Percentiles rank a stretch among this genome's conserved stretches.
phyloP scores from a whole-genome alignment of 30 jellyfish, hydroid and myxozoan genomes.

The Pseudorhiza aurosa region DNA sequence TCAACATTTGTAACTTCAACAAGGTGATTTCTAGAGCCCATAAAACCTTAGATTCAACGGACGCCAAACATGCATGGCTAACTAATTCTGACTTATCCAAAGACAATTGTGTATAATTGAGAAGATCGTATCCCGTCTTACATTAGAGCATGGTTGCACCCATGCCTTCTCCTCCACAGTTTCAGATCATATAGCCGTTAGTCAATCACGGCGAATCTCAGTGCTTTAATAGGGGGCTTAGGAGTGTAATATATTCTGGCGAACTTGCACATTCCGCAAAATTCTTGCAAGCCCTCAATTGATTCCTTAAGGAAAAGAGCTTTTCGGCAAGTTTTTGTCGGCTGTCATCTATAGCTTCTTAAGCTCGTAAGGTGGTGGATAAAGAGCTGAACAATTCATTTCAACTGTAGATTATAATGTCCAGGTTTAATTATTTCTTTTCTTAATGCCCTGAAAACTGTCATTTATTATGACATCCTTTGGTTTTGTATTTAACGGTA shows the following conservation, averaged over 20 bases:
- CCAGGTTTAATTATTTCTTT: slow-evolving; percentile 65
- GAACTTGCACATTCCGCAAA: slow-evolving; percentile 3
- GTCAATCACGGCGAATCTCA: too few relatives aligned
- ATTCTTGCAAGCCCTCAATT: slow-evolving; percentile 31
- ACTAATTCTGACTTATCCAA: too few relatives aligned
- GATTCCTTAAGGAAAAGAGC: slow-evolving; percentile 34
- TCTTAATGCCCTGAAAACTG: slow-evolving; percentile 74
- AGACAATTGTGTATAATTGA: too few relatives aligned
- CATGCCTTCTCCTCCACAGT: too few relatives aligned
- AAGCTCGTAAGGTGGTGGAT: slow-evolving; percentile 65
- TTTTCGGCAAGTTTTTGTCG: slow-evolving; percentile 78
- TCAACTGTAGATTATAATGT: slow-evolving; percentile 44
- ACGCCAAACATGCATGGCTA: too few relatives aligned
- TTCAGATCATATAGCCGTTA: too few relatives aligned
- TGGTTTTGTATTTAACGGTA: slow-evolving; percentile 48
- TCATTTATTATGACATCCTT: slow-evolving; percentile 72
- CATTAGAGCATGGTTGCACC: too few relatives aligned
- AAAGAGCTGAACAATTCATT: slow-evolving; percentile 62
- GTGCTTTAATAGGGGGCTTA: background rate
- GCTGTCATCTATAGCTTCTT: slow-evolving; percentile 73
- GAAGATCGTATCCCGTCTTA: too few relatives aligned
- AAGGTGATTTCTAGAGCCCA: too few relatives aligned
- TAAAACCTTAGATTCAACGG: too few relatives aligned
- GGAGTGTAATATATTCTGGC: background rate
- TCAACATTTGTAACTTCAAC: too few relatives aligned